A percentile compares a stretch with the other conserved stretches of the same genome.
Evolutionary conservation across 2,888 invertebrate species (phyloP).

Genomic region (Coelopa pilipes): DNA sequence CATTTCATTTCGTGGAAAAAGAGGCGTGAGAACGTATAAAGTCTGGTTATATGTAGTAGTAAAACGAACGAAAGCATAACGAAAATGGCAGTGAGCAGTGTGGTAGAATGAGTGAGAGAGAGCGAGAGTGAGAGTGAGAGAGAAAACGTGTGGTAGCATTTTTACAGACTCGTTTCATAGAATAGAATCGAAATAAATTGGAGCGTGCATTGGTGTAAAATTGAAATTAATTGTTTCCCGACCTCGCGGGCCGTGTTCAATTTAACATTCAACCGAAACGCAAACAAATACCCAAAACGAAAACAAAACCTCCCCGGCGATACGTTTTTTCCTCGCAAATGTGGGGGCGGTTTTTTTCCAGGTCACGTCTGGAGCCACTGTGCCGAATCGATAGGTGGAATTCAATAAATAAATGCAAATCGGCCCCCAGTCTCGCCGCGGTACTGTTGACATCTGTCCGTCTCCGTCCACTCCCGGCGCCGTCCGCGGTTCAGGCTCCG

Average conservation of each 20-base stretch:
- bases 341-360: background rate
- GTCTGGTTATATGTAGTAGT: conserved; percentile 3
- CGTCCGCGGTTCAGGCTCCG: no score
- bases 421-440: no score
- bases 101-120: conserved; percentile 1
- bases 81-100: background rate
- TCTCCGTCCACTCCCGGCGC: no score
- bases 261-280: conserved; percentile 1
- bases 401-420: no score
- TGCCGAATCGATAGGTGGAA: no score
- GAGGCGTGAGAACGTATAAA: background rate
- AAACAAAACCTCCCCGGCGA: background rate
- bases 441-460: no score
- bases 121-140: conserved; percentile 6
- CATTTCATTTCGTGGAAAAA: conserved; percentile 18
- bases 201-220: conserved; percentile 17
- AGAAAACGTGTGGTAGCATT: conserved; percentile 21
- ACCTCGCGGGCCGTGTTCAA: conserved; percentile 6
- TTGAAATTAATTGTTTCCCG: conserved; percentile 19
- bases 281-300: background rate
- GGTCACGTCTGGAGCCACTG: no score
- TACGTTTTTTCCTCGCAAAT: no score
- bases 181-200: background rate
- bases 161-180: background rate
- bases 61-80: conserved; percentile 8